A percentile compares a stretch with the other conserved stretches of the same genome.
phyloP scores from a whole-genome alignment of 2,888 invertebrate genomes.

The Heliconius charithonia region DNA sequence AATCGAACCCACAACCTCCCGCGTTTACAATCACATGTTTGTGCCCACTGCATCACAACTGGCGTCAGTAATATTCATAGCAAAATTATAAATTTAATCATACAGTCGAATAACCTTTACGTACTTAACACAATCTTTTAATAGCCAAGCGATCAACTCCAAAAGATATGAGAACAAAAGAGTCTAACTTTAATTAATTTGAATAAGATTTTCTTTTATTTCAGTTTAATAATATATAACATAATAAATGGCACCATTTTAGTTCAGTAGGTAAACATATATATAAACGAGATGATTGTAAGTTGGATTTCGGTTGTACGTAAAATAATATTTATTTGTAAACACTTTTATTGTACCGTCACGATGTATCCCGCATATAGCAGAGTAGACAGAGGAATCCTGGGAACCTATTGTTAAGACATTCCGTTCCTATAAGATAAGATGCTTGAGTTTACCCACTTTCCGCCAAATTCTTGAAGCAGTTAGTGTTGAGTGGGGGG shows the following conservation, averaged over 20 bases:
- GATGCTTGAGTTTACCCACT: too few relatives aligned
- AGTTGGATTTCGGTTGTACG: not conserved
- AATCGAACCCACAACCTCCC: too few relatives aligned
- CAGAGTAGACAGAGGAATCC: too few relatives aligned
- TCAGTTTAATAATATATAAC: constrained; percentile 2
- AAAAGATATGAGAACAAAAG: constrained; percentile 55
- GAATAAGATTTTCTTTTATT: constrained; percentile 44
- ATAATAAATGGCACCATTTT: not conserved
- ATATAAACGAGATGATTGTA: not conserved
- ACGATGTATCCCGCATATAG: too few relatives aligned
- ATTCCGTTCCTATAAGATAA: too few relatives aligned
- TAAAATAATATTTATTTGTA: too few relatives aligned
- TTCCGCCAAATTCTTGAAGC: too few relatives aligned
- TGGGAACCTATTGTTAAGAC: too few relatives aligned
- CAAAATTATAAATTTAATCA: constrained; percentile 14
- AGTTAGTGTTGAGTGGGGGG: too few relatives aligned
- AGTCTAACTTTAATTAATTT: constrained; percentile 68
- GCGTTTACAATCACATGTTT: too few relatives aligned
- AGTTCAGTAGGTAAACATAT: not conserved
- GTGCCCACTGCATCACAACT: too few relatives aligned
- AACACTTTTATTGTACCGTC: too few relatives aligned
- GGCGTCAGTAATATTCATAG: not conserved
- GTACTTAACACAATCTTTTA: constrained; percentile 62
- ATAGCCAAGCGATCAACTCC: constrained; percentile 63
- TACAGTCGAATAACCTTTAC: constrained; percentile 15